Evolutionary conservation across 2,113 vertebrate genomes (phyloP), one percentile per base, ranked within the genome.

Genomic region (Leucopsar rothschildi): DNA sequence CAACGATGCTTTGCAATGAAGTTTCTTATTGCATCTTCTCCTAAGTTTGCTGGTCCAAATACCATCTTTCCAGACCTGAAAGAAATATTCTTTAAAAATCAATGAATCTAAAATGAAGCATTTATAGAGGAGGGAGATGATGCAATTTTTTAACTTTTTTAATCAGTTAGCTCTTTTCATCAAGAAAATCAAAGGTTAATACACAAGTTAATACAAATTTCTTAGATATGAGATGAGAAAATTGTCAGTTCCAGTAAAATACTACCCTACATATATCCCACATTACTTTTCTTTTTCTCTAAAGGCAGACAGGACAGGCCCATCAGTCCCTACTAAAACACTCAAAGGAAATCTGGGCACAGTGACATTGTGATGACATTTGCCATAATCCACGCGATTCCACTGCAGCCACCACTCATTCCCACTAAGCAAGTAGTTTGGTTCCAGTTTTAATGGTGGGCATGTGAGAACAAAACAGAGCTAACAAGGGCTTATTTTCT

Each of bases 1-100:
- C 99, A 99, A n/a, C 52, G 96, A 96, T 99, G 99, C 94, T 99
- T 99, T 96, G 98, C 97, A 95, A 99, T 97, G 97, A 99, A 99
- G 82, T 98, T 98, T 79, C 96, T 98, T 94, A 99, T 98, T 88
- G 99, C 99, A 78, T 97, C 97, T 85, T 98, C 98, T 92, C 99
- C 99, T 84, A 99, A 97, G 94, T 99, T 99, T 96, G 99, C 98
- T 24, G 99, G 98, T 92, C 99, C 99, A 96, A 99, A 99, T 73
- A 98, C 98, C 98, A 99, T 98, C 83, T 98, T 98, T 96, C 98
- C 98, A 96, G 97, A 98, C 90, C 98, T 98, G 94, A 90, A 97
- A 93, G 72, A 95, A 97, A 97, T 78, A 95, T 65, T 73, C 95
- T 84, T 95, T 28, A 93, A 96, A 83, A 53, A 65, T 73, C 63